Conservation (phyloP, 2,888 invertebrate species). For the Pristionchus fissidentatus region DNA sequence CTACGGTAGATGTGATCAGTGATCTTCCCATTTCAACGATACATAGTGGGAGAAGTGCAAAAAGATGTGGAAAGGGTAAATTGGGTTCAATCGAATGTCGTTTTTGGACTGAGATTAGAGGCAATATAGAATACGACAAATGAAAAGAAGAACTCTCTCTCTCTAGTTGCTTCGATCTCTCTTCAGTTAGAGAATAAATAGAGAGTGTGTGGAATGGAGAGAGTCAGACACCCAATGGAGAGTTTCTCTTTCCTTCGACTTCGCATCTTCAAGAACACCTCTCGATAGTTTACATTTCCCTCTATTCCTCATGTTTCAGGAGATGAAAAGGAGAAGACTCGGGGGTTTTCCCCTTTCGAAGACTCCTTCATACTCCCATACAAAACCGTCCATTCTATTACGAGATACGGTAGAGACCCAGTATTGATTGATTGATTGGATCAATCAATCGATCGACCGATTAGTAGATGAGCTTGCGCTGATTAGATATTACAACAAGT, state of each 20-base stretch:
- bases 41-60: conserved; percentile 49
- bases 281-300: conserved; percentile 1
- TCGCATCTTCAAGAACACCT: no score
- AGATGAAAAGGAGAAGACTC: conserved; percentile 32
- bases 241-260: no score
- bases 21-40: conserved; percentile 24
- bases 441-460: neutral
- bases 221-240: no score
- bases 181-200: neutral
- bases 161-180: no score
- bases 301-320: conserved; percentile 16
- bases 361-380: conserved; percentile 38
- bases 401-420: conserved; percentile 25
- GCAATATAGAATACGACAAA: neutral
- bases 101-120: neutral
- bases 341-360: conserved; percentile 20
- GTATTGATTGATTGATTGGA: conserved; percentile 30
- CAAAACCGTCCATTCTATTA: conserved; percentile 39
- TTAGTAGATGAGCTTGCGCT: conserved; percentile 19
- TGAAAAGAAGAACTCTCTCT: no score
- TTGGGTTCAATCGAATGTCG: neutral
- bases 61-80: conserved; percentile 34
- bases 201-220: neutral
- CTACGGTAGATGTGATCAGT: neutral
- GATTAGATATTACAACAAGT: neutral